Evolutionary conservation across 2,888 invertebrate genomes (phyloP), one percentile per base, ranked within the genome.

Genomic region (Bellardia bayeri): DNA sequence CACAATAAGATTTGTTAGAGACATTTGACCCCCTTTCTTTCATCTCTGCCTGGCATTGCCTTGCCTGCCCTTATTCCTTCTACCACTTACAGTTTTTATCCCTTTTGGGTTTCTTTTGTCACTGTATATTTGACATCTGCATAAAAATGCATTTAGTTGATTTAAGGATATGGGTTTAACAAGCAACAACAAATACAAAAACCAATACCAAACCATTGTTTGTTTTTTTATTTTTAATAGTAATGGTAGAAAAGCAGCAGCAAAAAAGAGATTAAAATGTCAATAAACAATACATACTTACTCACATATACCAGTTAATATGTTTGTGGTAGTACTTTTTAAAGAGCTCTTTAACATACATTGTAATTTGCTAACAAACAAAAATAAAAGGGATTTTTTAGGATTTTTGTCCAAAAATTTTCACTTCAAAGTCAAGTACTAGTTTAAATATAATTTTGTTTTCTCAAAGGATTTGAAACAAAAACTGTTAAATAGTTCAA

Each of bases 1-100:
- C 87, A 87, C 81, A 87, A 87, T 87, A 87, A 87, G 87, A 87
- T 87, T 87, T 84, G 84, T 81, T 72, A 72, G 66, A 78, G 76
- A 68, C 74, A 78, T 78, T 61, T 72, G 64, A 33, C 33, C 75
- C 63, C 23, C 30, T 16, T 51, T 51, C 16, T 63, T n/a, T 23
- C 23, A 23, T 23, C 23, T 23, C 23, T 23, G 23, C 23, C 23
- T 1, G 23, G 23, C 23, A 23, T 23, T 23, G 23, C 23, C 23
- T 68, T 23, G 58, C 45, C 45, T 68, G 14, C n/a, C 4, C 16
- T 63, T 23, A 23, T 23, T 72, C 37, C 64, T 13, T 40, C 37
- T 56, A n/a, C 7, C 66, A 37, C 49, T 58, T 23, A 42, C 4
- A 40, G 6, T 74, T 79, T 79, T 68, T 63, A 61, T 82, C 61